phyloP scores from a whole-genome alignment of 2,888 invertebrate genomes.

The Lapara coniferarum region DNA sequence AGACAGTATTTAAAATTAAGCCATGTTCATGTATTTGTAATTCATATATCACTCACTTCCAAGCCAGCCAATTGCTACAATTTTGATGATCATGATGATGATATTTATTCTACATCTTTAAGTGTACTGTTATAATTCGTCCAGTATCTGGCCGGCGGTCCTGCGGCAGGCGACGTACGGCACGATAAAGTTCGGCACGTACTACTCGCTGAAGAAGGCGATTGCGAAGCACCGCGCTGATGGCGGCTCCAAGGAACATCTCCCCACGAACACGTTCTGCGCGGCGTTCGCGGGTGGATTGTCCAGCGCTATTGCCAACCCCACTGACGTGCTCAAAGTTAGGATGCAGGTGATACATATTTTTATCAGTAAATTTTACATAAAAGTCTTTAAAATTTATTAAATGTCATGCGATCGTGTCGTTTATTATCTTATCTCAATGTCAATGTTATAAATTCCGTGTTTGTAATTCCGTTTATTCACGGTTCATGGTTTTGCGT shows the following conservation, averaged over 20 bases:
- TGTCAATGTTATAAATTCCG: too few species aligned
- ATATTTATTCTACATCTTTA: too few species aligned
- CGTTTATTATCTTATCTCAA: too few species aligned
- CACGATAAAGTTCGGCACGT: constrained; percentile 97
- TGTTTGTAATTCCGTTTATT: too few species aligned
- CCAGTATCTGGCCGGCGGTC: constrained; percentile 95
- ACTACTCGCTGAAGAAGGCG: constrained; percentile 93
- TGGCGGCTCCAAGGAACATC: constrained; percentile 78
- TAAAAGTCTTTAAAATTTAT: too few species aligned
- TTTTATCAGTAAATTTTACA: neutral
- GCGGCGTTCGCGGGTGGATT: constrained; percentile 94
- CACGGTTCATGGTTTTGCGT: too few species aligned
- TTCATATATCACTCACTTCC: too few species aligned
- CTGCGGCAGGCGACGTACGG: constrained; percentile 97
- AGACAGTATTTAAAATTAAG: too few species aligned
- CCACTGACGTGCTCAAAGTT: constrained; percentile 97
- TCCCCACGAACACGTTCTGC: constrained; percentile 90
- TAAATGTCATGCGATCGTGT: too few species aligned
- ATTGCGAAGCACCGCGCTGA: constrained; percentile 82
- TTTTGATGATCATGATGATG: too few species aligned
- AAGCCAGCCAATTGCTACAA: too few species aligned
- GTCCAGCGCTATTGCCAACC: constrained; percentile 97
- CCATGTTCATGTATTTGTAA: too few species aligned
- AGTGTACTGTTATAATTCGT: neutral
- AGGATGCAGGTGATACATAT: constrained; percentile 91